phyloP scores from a whole-genome alignment of 2,797 vertebrate species.

The Hippocampus kuda region DNA sequence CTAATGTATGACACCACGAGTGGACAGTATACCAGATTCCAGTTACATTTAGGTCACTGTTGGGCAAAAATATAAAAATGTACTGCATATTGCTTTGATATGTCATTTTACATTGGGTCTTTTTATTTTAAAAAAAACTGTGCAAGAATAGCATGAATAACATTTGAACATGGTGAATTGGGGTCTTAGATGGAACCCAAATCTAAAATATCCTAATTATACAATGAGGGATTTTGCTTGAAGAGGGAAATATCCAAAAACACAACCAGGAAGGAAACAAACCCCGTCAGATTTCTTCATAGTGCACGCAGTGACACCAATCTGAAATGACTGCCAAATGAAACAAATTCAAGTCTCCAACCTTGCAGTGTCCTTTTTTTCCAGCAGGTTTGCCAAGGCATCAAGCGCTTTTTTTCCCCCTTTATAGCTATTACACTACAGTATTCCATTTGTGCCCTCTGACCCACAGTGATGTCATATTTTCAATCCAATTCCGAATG shows the following conservation, averaged over 20 bases:
- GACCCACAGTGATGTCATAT: conserved; percentile 32
- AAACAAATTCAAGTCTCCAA: conserved; percentile 1
- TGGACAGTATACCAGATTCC: background rate
- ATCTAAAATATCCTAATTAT: no score
- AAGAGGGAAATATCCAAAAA: background rate
- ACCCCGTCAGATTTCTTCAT: background rate
- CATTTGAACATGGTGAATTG: no score
- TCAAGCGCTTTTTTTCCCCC: conserved; percentile 2
- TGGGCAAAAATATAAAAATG: background rate
- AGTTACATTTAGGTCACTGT: background rate
- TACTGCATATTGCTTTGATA: no score
- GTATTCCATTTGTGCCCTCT: conserved; percentile 19
- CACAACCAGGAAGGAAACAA: background rate
- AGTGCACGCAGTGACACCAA: background rate
- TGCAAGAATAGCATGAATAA: no score
- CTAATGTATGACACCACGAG: background rate
- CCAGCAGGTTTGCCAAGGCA: background rate
- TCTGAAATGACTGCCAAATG: conserved; percentile 6
- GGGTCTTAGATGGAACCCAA: no score
- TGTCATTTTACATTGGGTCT: no score
- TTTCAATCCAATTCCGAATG: conserved; percentile 31
- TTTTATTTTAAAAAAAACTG: no score
- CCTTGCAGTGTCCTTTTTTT: background rate
- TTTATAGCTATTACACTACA: conserved; percentile 5
- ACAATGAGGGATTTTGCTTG: no score